phyloP scores from a whole-genome alignment of 2,113 vertebrate species.

The Hassar affinis region DNA sequence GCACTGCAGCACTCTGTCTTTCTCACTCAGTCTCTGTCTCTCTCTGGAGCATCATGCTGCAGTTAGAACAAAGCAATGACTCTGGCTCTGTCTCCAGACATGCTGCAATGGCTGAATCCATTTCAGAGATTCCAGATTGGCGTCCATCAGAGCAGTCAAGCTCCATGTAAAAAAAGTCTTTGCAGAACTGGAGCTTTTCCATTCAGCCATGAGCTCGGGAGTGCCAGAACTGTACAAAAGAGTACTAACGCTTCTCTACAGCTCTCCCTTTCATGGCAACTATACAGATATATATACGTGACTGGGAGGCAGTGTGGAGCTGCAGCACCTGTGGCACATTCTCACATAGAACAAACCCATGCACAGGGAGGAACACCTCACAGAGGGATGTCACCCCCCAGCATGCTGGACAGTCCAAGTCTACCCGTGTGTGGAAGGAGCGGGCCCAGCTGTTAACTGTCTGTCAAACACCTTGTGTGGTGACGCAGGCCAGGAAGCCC shows the following conservation, averaged over 20 bases:
- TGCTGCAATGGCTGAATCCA: conserved; percentile 26
- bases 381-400: conserved; percentile 59
- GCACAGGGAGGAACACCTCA: conserved; percentile 27
- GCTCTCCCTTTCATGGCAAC: conserved; percentile 12
- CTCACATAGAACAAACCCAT: conserved; percentile 24
- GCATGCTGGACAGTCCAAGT: conserved; percentile 56
- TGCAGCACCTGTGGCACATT: conserved; percentile 38
- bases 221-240: conserved; percentile 18
- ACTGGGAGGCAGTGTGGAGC: conserved; percentile 19
- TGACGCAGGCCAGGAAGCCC: conserved; percentile 89
- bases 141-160: conserved; percentile 19
- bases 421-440: conserved; percentile 75
- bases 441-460: conserved; percentile 93
- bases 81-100: conserved; percentile 46
- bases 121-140: conserved; percentile 43
- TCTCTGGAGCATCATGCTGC: conserved; percentile 60
- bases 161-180: conserved; percentile 8
- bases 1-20: conserved; percentile 67
- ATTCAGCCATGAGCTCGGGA: neutral
- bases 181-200: conserved; percentile 16
- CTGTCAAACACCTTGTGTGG: conserved; percentile 98
- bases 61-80: conserved; percentile 47
- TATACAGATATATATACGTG: conserved; percentile 18
- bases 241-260: neutral
- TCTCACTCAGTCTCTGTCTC: conserved; percentile 51